phyloP scores from a whole-genome alignment of 1,140 invertebrate genomes.

The Teleopsis dalmanni region DNA sequence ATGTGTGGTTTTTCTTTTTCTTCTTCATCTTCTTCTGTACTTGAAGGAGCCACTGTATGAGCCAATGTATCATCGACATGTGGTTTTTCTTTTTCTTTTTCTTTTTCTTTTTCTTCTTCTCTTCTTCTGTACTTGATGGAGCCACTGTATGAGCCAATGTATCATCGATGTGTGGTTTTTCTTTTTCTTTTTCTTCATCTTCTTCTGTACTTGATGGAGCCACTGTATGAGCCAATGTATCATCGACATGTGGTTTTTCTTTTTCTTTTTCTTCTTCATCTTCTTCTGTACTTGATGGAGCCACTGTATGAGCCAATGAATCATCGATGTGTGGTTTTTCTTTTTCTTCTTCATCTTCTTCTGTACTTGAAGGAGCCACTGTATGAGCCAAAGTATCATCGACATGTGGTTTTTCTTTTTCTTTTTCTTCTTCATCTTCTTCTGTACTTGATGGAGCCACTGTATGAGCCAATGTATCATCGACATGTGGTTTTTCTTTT shows the following conservation, averaged over 20 bases:
- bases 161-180: background rate
- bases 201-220: background rate
- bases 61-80: background rate
- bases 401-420: background rate
- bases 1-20: background rate
- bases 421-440: too few species aligned
- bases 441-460: background rate
- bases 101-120: too few species aligned
- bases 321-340: background rate
- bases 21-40: background rate
- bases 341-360: background rate
- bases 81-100: slow-evolving; percentile 6
- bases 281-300: background rate
- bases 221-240: slow-evolving; percentile 4
- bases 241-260: background rate
- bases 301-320: background rate
- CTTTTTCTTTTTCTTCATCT: slow-evolving; percentile 7
- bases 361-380: background rate
- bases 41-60: background rate
- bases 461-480: background rate
- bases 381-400: background rate
- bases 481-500: background rate
- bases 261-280: background rate
- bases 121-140: background rate
- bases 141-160: background rate